These are phyloP conservation scores for Corydoras maculifer DNA, from an alignment of 2,113 vertebrate species.

Conservation along the genomic window DNA sequence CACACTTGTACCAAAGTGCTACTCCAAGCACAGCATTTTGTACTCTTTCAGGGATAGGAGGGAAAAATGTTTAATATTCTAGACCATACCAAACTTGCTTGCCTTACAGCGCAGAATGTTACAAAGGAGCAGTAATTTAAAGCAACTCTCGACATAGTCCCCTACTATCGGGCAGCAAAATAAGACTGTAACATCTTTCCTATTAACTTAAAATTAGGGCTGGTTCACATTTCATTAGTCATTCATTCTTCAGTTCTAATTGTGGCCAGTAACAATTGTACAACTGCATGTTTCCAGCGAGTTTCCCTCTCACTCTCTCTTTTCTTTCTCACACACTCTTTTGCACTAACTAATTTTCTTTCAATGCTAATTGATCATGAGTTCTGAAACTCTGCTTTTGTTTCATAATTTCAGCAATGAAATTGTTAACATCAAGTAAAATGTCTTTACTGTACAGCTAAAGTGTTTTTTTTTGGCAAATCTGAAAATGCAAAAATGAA, in stretches of 20 bases:
- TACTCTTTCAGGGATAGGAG: background rate
- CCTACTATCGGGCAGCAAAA: slow-evolving; percentile 6
- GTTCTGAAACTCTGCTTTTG: too few relatives aligned
- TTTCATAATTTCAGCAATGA: too few relatives aligned
- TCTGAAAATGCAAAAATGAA: too few relatives aligned
- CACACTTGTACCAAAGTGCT: too few relatives aligned
- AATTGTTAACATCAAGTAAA: too few relatives aligned
- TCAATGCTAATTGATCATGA: background rate
- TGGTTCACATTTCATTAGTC: slow-evolving; percentile 35
- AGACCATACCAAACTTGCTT: slow-evolving; percentile 5
- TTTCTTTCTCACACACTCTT: slow-evolving; percentile 3
- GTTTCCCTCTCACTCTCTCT: slow-evolving; percentile 5
- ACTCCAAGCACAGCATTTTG: too few relatives aligned
- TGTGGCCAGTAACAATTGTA: slow-evolving; percentile 16
- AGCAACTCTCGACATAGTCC: background rate
- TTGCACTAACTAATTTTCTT: slow-evolving; percentile 37
- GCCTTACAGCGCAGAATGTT: slow-evolving; percentile 5
- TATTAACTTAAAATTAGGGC: slow-evolving; percentile 26
- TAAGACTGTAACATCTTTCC: background rate
- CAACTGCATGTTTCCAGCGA: background rate
- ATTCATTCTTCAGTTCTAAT: slow-evolving; percentile 24
- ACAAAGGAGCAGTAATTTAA: slow-evolving; percentile 19
- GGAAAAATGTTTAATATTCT: background rate
- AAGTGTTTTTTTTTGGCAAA: too few relatives aligned
- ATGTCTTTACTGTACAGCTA: too few relatives aligned